Evolutionary conservation across 53 echinoderm and acorn worm genomes (phyloP).

Genomic region (Astropecten irregularis): DNA sequence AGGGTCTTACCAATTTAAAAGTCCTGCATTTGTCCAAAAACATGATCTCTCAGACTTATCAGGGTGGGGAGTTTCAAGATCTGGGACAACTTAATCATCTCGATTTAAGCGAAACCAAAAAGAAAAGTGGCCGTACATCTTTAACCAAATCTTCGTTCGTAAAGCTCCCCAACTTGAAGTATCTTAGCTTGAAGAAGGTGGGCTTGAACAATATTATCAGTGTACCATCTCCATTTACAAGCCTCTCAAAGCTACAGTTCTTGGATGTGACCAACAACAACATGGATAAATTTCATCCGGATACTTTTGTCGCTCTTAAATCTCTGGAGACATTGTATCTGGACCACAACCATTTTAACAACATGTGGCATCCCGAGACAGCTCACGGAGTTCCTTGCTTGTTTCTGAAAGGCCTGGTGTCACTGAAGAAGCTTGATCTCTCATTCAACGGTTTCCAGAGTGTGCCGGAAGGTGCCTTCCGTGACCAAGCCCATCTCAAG

Average conservation of each 20-base stretch:
- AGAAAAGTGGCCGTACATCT: not conserved
- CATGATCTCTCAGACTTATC: constrained; percentile 59
- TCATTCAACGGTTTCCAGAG: constrained; percentile 81
- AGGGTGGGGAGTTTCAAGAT: constrained; percentile 68
- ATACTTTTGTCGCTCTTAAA: constrained; percentile 59
- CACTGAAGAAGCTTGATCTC: constrained; percentile 68
- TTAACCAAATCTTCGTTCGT: constrained; percentile 60
- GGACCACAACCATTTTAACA: constrained; percentile 84
- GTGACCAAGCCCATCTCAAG: constrained; percentile 38
- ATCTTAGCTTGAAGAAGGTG: constrained; percentile 69
- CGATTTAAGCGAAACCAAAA: constrained; percentile 38
- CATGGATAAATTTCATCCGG: constrained; percentile 58
- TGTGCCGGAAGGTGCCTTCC: constrained; percentile 67
- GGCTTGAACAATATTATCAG: constrained; percentile 49
- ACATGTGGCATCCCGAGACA: constrained; percentile 61
- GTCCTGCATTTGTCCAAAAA: constrained; percentile 75
- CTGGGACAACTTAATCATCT: constrained; percentile 60
- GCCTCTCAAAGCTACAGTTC: constrained; percentile 38
- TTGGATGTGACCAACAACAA: constrained; percentile 95
- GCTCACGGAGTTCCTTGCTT: constrained; percentile 18
- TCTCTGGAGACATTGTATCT: constrained; percentile 75
- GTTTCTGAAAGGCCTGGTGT: constrained; percentile 58
- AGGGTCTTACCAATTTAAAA: constrained; percentile 58
- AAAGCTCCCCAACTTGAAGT: constrained; percentile 56
- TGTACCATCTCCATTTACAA: constrained; percentile 72